Evolutionary conservation across 2,888 invertebrate genomes (phyloP), one percentile per base, ranked within the genome.

Genomic region (Volucella inflata): DNA sequence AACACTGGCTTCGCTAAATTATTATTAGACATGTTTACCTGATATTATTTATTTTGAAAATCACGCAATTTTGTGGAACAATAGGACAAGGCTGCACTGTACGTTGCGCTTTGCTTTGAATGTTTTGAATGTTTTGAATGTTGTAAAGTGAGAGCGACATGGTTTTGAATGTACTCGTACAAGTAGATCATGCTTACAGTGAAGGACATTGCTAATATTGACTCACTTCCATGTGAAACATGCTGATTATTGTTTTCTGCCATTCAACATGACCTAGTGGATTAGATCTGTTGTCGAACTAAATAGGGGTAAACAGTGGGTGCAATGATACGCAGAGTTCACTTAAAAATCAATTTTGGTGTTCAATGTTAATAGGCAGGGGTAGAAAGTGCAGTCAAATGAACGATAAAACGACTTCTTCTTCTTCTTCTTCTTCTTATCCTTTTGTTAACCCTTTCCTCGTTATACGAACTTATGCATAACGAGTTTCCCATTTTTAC

Each of bases 1-100:
- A 62, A 53, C 62, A 53, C 16, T 17, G 55, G 30, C n/a, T 40
- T 48, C 48, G 57, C 38, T 48, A 70, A 57, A 55, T 55, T 46
- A 74, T 55, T 46, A 74, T 64, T 74, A 46, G 40, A 74, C 62
- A 64, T 74, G 74, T 55, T 36, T 55, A 17, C 44, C 46, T 55
- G 21, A 8, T 16, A 60, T 40, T 40, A 74, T 64, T 74, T 74
- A 55, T 74, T 46, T 44, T 40, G 17, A 64, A 46, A 74, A 64
- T 74, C 64, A 74, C 74, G 74, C 74, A 64, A 74, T 53, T 62
- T 53, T 6, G 42, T 17, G 2, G 36, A 38, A 14, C 36, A 44
- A 44, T 53, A 44, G 51, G 30, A 62, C 21, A 17, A 46, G 30
- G 44, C 14, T 12, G 9, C 17, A 21, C 12, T 16, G n/a, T 65